Base-by-base conservation (phyloP, 2,888 invertebrate species). In the Epinotia bilunana region DNA sequence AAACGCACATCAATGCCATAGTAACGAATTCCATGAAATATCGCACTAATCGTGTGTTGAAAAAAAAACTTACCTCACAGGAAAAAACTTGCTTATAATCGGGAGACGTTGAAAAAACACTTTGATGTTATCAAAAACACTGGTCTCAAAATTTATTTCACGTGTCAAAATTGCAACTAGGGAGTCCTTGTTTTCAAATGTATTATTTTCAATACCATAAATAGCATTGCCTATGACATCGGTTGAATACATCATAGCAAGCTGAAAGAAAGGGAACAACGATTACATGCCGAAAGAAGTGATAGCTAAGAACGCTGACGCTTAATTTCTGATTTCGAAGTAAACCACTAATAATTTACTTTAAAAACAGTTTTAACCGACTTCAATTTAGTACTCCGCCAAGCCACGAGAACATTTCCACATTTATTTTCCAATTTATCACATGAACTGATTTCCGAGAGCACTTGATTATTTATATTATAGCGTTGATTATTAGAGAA, bases 161-260 rank as follows among this genome's bases (percentile, higher is more conserved):
- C 65, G 23, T 7, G 74, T 75, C 2, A 75, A 12, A 16, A 13
- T 20, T 12, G 74, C 55, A 43, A 75, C 65, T 6, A 75, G 55
- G 11, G 74, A 71, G 13, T 75, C 64, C 4, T 65, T 43, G 46
- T 65, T 53, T 13, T 61, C 64, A 70, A 81, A 81, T 1, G 80
- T 76, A 70, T 81, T 77, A 28, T 75, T 78, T 39, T 79, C 68
- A 7, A 82, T 72, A 2, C 80, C 80, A n/a, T 76, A 78, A 4
- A 81, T 75, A 3, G 78, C 79, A n/a, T 71, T 75, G 2, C 65
- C 74, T 57, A 75, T 71, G 1, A 75, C 71, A 72, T 75, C 74
- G 0, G 74, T 71, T 2, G 65, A 65, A 46, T 55, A 75, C 3
- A 18, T 60, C 43, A 39, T 33, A 12, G 65, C 60, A 12, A 75